phyloP scores from a whole-genome alignment of 2,113 vertebrate genomes.

The Pachypanchax playfairii region DNA sequence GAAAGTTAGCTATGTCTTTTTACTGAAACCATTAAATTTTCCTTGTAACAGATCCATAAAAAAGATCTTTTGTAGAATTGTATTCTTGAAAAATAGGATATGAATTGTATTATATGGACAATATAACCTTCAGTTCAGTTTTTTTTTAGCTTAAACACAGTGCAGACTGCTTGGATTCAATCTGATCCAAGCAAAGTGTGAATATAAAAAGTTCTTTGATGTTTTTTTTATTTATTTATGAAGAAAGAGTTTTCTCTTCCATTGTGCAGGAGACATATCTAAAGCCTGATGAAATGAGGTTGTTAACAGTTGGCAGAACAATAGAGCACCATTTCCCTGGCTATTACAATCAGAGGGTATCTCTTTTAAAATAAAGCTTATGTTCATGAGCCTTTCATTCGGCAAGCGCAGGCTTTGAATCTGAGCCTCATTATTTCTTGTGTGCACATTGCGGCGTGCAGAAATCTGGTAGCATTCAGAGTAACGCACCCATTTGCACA shows the following conservation, averaged over 20 bases:
- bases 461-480: slow-evolving; percentile 32
- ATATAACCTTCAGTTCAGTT: no score
- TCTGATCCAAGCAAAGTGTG: slow-evolving; percentile 8
- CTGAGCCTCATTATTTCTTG: slow-evolving; percentile 46
- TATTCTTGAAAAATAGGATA: no score
- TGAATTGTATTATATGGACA: no score
- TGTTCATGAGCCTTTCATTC: slow-evolving; percentile 26
- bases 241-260: slow-evolving; percentile 33
- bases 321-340: slow-evolving; percentile 26
- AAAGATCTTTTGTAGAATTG: no score
- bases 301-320: slow-evolving; percentile 35
- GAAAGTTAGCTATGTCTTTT: no score
- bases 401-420: slow-evolving; percentile 28
- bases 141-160: not conserved
- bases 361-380: slow-evolving; percentile 21
- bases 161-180: not conserved
- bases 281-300: slow-evolving; percentile 14
- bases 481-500: slow-evolving; percentile 49
- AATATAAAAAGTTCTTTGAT: slow-evolving; percentile 28
- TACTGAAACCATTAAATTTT: no score
- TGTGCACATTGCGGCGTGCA: not conserved
- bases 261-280: slow-evolving; percentile 27
- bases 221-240: slow-evolving; percentile 35
- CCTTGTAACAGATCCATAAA: no score
- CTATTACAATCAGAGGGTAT: slow-evolving; percentile 28